These are phyloP conservation scores for Propsilocerus akamusi DNA, from an alignment of 1,140 invertebrate genomes.

Conservation along the genomic window DNA sequence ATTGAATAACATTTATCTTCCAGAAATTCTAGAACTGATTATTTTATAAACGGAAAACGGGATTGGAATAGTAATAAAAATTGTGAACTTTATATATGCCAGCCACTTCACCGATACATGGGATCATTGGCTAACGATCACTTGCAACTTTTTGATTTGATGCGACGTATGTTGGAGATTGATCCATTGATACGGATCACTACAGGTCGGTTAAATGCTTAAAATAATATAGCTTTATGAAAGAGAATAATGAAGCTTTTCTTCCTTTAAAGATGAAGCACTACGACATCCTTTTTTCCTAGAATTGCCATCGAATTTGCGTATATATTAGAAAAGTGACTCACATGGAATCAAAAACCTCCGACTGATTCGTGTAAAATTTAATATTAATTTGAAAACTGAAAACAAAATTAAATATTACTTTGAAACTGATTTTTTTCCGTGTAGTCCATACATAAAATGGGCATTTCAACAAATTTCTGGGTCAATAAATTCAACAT, in stretches of 20 bases:
- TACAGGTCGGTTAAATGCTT: constrained; percentile 28
- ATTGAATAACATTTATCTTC: constrained; percentile 12
- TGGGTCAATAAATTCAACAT: too few relatives aligned
- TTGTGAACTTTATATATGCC: constrained; percentile 86
- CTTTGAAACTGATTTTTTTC: too few relatives aligned
- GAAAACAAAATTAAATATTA: too few relatives aligned
- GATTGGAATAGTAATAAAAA: constrained; percentile 91
- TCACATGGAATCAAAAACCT: too few relatives aligned
- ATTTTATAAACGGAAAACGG: constrained; percentile 85
- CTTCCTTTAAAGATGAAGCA: constrained; percentile 40
- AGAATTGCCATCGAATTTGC: constrained; percentile 53
- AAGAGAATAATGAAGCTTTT: neutral
- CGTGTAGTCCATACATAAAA: too few relatives aligned
- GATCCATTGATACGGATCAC: constrained; percentile 80
- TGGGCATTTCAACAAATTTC: too few relatives aligned
- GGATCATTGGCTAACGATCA: constrained; percentile 77
- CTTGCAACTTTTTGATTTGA: constrained; percentile 81
- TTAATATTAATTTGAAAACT: too few relatives aligned
- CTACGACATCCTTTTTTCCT: constrained; percentile 87
- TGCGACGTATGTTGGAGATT: constrained; percentile 92
- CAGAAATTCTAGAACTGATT: constrained; percentile 94
- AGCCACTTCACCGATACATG: constrained; percentile 89
- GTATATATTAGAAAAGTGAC: constrained; percentile 33
- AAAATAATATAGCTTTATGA: too few relatives aligned
- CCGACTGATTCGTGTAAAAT: too few relatives aligned